Evolutionary conservation across 2,888 invertebrate genomes (phyloP).

Genomic region (Herminia tarsipennalis): DNA sequence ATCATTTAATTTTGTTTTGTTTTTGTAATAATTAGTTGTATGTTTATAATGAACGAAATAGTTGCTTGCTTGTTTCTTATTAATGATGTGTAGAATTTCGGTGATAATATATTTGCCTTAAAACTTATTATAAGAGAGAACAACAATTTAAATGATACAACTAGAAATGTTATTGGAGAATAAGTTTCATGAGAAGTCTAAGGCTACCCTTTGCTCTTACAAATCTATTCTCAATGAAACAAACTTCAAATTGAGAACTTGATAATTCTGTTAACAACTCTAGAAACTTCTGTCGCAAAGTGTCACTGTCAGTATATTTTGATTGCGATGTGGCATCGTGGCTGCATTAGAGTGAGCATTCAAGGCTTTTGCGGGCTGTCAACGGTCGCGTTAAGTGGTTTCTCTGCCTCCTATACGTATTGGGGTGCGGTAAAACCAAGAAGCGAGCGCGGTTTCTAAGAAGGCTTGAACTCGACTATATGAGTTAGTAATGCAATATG

Average conservation of each 20-base stretch:
- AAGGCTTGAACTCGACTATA: no score
- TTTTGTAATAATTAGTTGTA: constrained; percentile 5
- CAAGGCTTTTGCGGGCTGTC: constrained; percentile 41
- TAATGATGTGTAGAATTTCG: no score
- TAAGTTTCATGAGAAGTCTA: no score
- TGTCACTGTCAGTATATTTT: constrained; percentile 18
- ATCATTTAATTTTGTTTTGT: constrained; percentile 1
- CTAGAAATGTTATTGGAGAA: no score
- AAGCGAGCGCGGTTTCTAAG: constrained; percentile 16
- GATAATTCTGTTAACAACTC: neutral
- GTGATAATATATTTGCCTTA: no score
- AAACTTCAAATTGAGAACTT: neutral
- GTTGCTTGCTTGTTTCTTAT: no score
- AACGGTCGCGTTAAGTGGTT: constrained; percentile 47
- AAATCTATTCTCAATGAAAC: neutral
- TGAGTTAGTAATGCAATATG: no score
- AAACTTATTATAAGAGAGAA: no score
- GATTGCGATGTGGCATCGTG: constrained; percentile 10
- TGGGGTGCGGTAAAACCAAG: constrained; percentile 24
- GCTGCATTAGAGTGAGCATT: constrained; percentile 35
- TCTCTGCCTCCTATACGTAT: constrained; percentile 35
- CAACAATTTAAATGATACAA: no score
- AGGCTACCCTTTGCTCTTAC: no score
- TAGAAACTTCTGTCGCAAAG: constrained; percentile 8
- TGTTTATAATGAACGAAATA: no score